Conservation (phyloP, 2,888 invertebrate genomes). For the Drosophila neonasuta region DNA sequence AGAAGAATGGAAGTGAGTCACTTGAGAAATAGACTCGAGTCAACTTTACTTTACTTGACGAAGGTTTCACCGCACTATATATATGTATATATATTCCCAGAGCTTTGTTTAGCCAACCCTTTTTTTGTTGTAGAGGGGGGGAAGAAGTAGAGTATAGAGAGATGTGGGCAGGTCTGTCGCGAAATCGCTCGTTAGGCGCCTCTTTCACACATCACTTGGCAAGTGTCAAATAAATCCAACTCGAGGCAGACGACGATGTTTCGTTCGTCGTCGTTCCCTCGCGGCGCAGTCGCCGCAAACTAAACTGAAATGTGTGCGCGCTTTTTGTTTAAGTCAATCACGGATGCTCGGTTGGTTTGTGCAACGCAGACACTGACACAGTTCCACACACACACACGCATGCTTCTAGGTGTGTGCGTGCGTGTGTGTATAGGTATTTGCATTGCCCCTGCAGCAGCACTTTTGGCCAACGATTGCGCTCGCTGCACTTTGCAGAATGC, state of each 20-base stretch:
- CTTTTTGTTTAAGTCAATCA: constrained; percentile 78
- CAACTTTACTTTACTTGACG: constrained; percentile 63
- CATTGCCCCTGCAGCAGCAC: constrained; percentile 34
- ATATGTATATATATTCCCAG: constrained; percentile 31
- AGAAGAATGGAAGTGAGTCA: constrained; percentile 44
- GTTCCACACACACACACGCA: constrained; percentile 16
- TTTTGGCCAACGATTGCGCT: constrained; percentile 50
- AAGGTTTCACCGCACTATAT: constrained; percentile 55
- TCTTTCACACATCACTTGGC: constrained; percentile 78
- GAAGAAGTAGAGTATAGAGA: background rate
- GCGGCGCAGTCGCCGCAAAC: constrained; percentile 77
- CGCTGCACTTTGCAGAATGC: constrained; percentile 68
- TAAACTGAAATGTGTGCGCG: constrained; percentile 75
- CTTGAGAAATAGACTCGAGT: constrained; percentile 67
- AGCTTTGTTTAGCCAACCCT: constrained; percentile 56
- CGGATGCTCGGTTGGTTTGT: constrained; percentile 67
- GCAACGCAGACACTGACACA: constrained; percentile 35
- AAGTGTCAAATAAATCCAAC: constrained; percentile 77
- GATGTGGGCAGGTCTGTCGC: constrained; percentile 21
- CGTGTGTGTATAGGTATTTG: constrained; percentile 24
- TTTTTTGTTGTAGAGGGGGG: constrained; percentile 10
- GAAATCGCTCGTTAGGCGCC: constrained; percentile 69
- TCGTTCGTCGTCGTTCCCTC: constrained; percentile 62
- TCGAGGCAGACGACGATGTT: constrained; percentile 28
- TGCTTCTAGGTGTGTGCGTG: constrained; percentile 3